phyloP scores from a whole-genome alignment of 2,888 invertebrate genomes.

The Stenichneumon culpator region DNA sequence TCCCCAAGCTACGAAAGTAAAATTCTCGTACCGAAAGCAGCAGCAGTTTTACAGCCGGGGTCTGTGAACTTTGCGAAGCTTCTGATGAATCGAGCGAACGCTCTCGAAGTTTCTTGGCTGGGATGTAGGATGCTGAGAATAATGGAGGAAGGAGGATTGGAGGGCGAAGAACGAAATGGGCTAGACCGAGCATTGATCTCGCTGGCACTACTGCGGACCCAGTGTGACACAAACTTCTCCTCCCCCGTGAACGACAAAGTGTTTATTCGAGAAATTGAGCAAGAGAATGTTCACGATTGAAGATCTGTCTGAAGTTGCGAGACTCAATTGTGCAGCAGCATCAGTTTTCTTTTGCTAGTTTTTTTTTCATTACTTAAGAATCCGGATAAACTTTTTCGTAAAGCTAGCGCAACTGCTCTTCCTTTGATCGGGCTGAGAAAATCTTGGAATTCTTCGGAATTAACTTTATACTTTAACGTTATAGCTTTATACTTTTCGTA shows the following conservation, averaged over 20 bases:
- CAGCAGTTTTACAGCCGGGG: conserved; percentile 28
- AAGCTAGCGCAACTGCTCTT: conserved; percentile 23
- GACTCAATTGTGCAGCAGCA: conserved; percentile 1
- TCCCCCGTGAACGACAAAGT: conserved; percentile 56
- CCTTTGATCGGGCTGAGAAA: conserved; percentile 44
- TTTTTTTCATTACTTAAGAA: conserved; percentile 32
- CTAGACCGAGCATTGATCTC: conserved; percentile 65
- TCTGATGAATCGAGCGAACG: conserved; percentile 64
- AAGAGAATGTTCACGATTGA: conserved; percentile 45
- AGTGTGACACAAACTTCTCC: conserved; percentile 13
- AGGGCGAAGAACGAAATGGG: conserved; percentile 36
- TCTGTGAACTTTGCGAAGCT: conserved; percentile 42
- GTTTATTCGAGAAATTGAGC: conserved; percentile 61
- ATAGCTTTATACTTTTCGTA: not conserved
- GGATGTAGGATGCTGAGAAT: conserved; percentile 11
- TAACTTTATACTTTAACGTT: not conserved
- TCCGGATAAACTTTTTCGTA: conserved; percentile 55
- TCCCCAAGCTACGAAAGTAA: conserved; percentile 24
- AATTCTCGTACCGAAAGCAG: conserved; percentile 39
- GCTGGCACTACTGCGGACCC: conserved; percentile 36
- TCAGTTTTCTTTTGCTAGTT: conserved; percentile 28
- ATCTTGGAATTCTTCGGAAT: conserved; percentile 12
- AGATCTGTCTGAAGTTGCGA: conserved; percentile 49
- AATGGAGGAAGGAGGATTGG: conserved; percentile 20
- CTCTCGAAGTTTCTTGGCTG: conserved; percentile 66